phyloP scores from a whole-genome alignment of 1,140 invertebrate species.

The Drosophila nikananu region DNA sequence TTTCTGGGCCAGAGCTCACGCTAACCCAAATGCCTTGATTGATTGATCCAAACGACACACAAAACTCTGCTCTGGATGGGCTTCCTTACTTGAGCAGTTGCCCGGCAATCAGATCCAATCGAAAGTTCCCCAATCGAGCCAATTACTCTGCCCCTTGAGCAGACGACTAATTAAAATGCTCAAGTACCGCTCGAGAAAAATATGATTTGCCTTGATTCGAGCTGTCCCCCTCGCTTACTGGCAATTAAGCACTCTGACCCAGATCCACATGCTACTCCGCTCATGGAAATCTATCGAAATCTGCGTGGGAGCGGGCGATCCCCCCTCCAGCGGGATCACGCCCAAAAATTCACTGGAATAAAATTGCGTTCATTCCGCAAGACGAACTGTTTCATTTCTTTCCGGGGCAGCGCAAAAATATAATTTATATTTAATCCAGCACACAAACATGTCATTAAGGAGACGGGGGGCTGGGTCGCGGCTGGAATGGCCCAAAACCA shows the following conservation, averaged over 20 bases:
- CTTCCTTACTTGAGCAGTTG: slow-evolving; percentile 29
- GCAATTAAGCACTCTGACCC: slow-evolving; percentile 56
- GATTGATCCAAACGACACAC: slow-evolving; percentile 45
- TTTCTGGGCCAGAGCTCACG: slow-evolving; percentile 42
- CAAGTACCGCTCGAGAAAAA: slow-evolving; percentile 25
- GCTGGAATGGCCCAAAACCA: slow-evolving; percentile 10
- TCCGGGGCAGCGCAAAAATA: slow-evolving; percentile 49
- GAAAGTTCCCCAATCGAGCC: slow-evolving; percentile 28
- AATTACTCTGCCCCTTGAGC: slow-evolving; percentile 49
- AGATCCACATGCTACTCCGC: slow-evolving; percentile 12
- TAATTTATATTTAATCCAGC: slow-evolving; percentile 80
- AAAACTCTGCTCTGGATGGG: slow-evolving; percentile 46
- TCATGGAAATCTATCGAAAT: slow-evolving; percentile 27
- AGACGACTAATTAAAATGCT: slow-evolving; percentile 50
- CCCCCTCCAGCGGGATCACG: slow-evolving; percentile 3
- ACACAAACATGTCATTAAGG: slow-evolving; percentile 78
- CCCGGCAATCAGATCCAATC: slow-evolving; percentile 40
- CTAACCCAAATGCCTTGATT: slow-evolving; percentile 59
- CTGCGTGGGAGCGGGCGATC: slow-evolving; percentile 4
- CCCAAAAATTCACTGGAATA: slow-evolving; percentile 63
- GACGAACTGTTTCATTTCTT: slow-evolving; percentile 29
- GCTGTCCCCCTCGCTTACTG: slow-evolving; percentile 23
- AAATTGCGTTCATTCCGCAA: slow-evolving; percentile 54
- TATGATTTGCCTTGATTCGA: slow-evolving; percentile 29
- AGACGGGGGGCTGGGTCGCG: not conserved